A percentile compares a stretch with the other conserved stretches of the same genome.
These are phyloP conservation scores for Myzus persicae DNA, from an alignment of 1,140 invertebrate genomes.

Conservation along the genomic window DNA sequence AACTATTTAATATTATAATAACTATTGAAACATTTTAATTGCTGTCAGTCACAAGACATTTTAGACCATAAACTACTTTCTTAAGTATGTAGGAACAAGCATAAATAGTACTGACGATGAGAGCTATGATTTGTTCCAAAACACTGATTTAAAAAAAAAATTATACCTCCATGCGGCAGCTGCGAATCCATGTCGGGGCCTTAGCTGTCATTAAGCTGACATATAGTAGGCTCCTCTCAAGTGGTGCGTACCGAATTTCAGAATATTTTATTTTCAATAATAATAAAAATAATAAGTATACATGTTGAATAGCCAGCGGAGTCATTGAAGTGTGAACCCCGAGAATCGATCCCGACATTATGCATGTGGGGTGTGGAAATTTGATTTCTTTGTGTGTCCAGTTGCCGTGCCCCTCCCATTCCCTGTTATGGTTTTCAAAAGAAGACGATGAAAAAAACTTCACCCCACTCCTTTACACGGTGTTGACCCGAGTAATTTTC, in stretches of 20 bases:
- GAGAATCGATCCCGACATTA: slow-evolving; percentile 50
- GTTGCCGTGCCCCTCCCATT: neutral
- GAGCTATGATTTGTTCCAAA: slow-evolving; percentile 12
- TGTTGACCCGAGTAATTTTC: slow-evolving; percentile 58
- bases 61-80: neutral
- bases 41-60: neutral
- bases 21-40: neutral
- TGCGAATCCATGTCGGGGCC: neutral
- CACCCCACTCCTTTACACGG: slow-evolving; percentile 42
- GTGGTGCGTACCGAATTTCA: slow-evolving; percentile 51
- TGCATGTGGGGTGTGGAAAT: slow-evolving; percentile 48
- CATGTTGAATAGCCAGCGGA: neutral
- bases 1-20: neutral
- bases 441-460: slow-evolving; percentile 28
- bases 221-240: slow-evolving; percentile 43
- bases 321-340: slow-evolving; percentile 55
- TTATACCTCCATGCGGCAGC: neutral
- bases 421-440: neutral
- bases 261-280: slow-evolving; percentile 53
- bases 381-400: slow-evolving; percentile 56
- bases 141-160: neutral
- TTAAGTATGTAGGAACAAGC: neutral
- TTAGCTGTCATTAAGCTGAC: slow-evolving; percentile 27
- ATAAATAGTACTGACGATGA: neutral
- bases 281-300: slow-evolving; percentile 15